phyloP scores from a whole-genome alignment of 2,797 vertebrate genomes.

The Chiloscyllium punctatum region DNA sequence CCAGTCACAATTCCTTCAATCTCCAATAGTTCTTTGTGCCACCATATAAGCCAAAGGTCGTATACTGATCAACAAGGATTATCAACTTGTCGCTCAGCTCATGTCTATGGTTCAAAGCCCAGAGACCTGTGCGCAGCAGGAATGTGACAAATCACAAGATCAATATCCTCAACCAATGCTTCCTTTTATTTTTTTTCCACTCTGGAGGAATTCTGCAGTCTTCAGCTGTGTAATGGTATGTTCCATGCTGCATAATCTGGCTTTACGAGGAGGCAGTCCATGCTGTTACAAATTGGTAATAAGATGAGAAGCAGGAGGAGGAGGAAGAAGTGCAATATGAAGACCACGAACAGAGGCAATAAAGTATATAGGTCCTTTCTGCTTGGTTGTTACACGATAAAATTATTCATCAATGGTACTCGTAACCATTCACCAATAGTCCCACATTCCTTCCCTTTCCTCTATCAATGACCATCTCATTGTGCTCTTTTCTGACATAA shows the following conservation, averaged over 20 bases:
- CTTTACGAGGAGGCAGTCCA: background rate
- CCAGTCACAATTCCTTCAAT: background rate
- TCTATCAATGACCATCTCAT: background rate
- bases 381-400: background rate
- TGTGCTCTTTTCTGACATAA: background rate
- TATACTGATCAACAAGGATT: background rate
- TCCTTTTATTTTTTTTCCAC: background rate
- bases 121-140: background rate
- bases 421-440: background rate
- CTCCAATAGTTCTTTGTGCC: background rate
- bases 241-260: background rate
- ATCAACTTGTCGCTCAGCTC: background rate
- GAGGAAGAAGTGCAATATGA: too few species aligned
- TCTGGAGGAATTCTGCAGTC: background rate
- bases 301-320: background rate
- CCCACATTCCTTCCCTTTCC: background rate
- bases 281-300: background rate
- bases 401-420: background rate
- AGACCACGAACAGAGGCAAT: background rate
- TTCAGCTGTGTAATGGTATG: background rate
- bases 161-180: background rate
- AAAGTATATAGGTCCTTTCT: background rate
- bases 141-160: background rate
- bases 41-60: background rate
- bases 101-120: background rate